Base-by-base conservation (phyloP, 1,140 invertebrate genomes). In the Apis florea region DNA sequence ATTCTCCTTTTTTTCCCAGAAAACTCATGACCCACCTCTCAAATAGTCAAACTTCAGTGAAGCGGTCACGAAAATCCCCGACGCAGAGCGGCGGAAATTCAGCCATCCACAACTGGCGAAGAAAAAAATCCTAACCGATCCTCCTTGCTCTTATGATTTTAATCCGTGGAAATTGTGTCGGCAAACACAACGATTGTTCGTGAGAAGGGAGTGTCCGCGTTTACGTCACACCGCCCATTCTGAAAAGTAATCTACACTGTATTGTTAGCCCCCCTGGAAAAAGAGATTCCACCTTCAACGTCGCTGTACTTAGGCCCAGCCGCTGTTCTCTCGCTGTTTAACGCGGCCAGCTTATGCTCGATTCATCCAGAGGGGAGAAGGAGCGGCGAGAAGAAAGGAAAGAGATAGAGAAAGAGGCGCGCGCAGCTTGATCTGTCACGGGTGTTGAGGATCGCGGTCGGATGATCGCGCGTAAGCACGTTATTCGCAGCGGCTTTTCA, bases 201-300 rank as follows among this genome's bases (percentile, higher is more conserved):
- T 40, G 19, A 51, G 67, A 58, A 89, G 83, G 88, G 84, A 77
- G 86, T 85, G 86, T 84, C 86, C 88, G 54, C 73, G 87, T 93
- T 93, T 93, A 93, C 92, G 91, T 93, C 90, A 93, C 91, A 88
- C 89, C 91, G 92, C 91, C 91, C 86, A 93, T 93, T 92, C 90
- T 93, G 90, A 93, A 93, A 93, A 93, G 93, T 93, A 94, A 94
- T 93, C 91, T 93, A 94, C 92, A 93, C 93, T 92, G 91, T 85
- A 89, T 89, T 89, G 84, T 89, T 84, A 72, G 71, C 56, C 76
- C 66, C 31, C 54, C 12, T 68, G 77, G 59, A 82, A 84, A 71
- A 71, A 79, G 68, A 71, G 76, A 63, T 13, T 31, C 53, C 10
- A 13, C 59, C 13, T 21, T n/a, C 63, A 51, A 17, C 40, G 4